phyloP scores from a whole-genome alignment of 2,888 invertebrate species.

The Apamea crenata region DNA sequence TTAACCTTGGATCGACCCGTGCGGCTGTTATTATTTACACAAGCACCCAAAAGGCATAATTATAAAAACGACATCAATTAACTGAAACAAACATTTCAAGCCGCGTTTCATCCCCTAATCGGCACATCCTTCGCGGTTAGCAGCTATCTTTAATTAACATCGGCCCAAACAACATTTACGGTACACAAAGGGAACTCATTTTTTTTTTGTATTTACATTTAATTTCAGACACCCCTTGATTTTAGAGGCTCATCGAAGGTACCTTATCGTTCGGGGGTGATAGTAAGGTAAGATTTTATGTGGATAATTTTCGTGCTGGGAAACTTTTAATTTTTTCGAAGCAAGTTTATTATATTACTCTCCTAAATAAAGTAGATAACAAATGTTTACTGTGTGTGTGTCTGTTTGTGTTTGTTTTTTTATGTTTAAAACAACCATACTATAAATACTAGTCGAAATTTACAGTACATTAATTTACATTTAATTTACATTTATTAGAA shows the following conservation, averaged over 20 bases:
- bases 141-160: constrained; percentile 66
- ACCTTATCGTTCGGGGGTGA: constrained; percentile 53
- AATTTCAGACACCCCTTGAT: constrained; percentile 68
- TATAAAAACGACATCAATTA: constrained; percentile 50
- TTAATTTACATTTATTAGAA: no score
- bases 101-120: constrained; percentile 27
- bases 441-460: not conserved
- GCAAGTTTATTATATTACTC: not conserved
- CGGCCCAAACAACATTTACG: constrained; percentile 54
- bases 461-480: no score
- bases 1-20: not conserved
- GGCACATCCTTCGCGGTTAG: constrained; percentile 43
- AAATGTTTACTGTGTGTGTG: no score
- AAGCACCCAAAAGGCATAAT: not conserved
- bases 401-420: no score
- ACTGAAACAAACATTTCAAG: constrained; percentile 32
- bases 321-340: not conserved
- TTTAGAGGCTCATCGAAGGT: constrained; percentile 55
- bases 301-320: constrained; percentile 13
- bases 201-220: constrained; percentile 75
- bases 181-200: constrained; percentile 68
- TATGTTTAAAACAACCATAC: not conserved
- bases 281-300: constrained; percentile 38
- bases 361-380: not conserved
- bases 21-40: not conserved